Conservation (phyloP, 2,797 vertebrate genomes). For the Macropodus opercularis region DNA sequence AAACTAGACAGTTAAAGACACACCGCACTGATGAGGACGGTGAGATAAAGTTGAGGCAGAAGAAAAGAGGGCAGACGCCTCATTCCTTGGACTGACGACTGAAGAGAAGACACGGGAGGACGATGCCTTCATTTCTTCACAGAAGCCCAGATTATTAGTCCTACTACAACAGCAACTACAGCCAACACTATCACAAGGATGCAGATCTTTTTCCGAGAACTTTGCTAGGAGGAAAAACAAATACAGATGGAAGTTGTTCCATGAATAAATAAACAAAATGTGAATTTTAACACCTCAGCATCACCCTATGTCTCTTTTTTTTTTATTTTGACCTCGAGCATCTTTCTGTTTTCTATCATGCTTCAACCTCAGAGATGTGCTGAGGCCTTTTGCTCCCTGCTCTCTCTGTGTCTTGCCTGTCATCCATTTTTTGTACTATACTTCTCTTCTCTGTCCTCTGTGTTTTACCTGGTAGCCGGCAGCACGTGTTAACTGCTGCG, state of each 20-base stretch:
- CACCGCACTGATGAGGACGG: neutral
- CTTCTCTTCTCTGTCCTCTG: neutral
- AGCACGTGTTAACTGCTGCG: constrained; percentile 90
- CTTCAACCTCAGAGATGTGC: neutral
- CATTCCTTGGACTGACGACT: constrained; percentile 13
- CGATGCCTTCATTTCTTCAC: constrained; percentile 29
- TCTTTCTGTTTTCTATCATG: constrained; percentile 10
- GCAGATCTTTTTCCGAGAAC: constrained; percentile 92
- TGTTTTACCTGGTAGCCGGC: constrained; percentile 90
- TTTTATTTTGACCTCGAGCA: neutral
- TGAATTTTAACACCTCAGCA: neutral
- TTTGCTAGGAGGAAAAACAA: constrained; percentile 79
- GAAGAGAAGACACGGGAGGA: constrained; percentile 4
- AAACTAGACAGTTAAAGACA: constrained; percentile 7
- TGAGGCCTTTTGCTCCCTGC: neutral
- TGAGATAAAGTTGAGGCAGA: neutral
- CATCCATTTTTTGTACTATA: too few relatives aligned
- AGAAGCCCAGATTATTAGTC: constrained; percentile 80
- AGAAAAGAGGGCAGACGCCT: constrained; percentile 4
- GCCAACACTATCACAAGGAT: constrained; percentile 85
- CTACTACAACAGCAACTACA: constrained; percentile 76
- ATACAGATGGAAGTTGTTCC: neutral
- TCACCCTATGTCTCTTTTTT: constrained; percentile 9
- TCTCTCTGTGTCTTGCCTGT: neutral
- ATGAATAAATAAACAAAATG: neutral